Base-by-base conservation (phyloP, 2,888 invertebrate genomes). In the Pristionchus entomophagus region DNA sequence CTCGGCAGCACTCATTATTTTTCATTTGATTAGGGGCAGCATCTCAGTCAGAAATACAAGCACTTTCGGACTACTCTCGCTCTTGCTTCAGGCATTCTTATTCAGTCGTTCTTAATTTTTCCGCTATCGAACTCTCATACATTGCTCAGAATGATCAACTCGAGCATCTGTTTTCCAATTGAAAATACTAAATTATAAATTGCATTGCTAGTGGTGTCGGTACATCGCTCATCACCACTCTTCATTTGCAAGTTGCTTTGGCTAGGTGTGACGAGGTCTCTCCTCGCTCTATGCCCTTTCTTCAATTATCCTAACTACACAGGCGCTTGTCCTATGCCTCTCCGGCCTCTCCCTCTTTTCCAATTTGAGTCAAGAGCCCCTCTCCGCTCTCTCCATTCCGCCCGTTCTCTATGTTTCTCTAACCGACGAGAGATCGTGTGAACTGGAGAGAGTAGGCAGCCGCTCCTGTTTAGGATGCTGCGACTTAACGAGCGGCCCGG, bases 1-100 rank as follows among this genome's bases (percentile, higher is more conserved):
- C 69, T n/a, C 69, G 53, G 53, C 26, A 35, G 35, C 32, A 19
- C 69, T 73, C 69, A 73, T 73, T 73, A 73, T 73, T 73, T 65
- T 65, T 73, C 69, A 73, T 73, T 73, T 12, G 69, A 73, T 73
- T 73, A 73, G 69, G 65, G 2, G 69, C 69, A 65, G 62, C 10
- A 10, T 3, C 69, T 73, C n/a, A 32, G 32, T 62, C 29, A 14
- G 32, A n/a, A 41, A 4, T 8, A 73, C 69, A 41, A 73, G 69
- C 65, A 65, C 65, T 38, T 38, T 12, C 6, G 2, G 29, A 6
- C 12, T 17, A 2, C 62, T 32, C n/a, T 14, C 62, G n/a, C 62
- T 32, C 29, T 32, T 62, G 4, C 12, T 32, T 2, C 10, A 53
- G n/a, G n/a, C n/a, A n/a, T n/a, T n/a, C n/a, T n/a, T n/a, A n/a